Conservation (phyloP, 2,113 vertebrate genomes). For the Pachycephala philippinensis region DNA sequence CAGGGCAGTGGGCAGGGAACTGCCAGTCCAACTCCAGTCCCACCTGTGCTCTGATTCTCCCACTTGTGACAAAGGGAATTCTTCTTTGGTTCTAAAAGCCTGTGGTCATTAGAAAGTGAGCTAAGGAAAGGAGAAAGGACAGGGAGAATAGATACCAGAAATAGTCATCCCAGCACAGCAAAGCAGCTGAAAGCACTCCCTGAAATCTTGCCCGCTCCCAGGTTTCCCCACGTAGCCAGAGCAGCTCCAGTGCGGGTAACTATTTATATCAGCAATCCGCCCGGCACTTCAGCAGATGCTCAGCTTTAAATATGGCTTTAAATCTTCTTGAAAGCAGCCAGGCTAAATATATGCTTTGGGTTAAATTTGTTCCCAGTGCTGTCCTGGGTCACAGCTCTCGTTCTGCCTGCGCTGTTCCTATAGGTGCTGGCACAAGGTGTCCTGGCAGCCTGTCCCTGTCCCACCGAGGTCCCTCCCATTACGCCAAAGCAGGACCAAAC, state of each 20-base stretch:
- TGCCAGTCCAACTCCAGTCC: not conserved
- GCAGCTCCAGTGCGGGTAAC: not conserved
- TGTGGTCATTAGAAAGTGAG: not conserved
- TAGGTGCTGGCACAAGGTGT: not conserved
- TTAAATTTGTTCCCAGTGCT: not conserved
- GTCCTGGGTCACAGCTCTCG: not conserved
- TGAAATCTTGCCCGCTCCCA: not conserved
- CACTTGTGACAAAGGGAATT: not conserved
- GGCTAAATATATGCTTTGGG: constrained; percentile 28
- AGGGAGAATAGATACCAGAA: not conserved
- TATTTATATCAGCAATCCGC: constrained; percentile 19
- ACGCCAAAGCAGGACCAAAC: not conserved
- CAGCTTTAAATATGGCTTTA: constrained; percentile 41
- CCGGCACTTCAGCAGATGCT: constrained; percentile 21
- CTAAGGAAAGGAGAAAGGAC: not conserved
- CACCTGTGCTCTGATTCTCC: not conserved
- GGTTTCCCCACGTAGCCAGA: not conserved
- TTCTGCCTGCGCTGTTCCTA: not conserved
- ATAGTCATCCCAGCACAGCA: not conserved
- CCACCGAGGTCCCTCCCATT: rapidly evolving
- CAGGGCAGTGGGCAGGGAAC: not conserved
- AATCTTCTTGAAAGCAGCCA: constrained; percentile 6
- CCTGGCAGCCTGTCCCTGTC: not conserved
- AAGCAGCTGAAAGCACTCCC: not conserved
- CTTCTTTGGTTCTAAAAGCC: not conserved